Conservation (phyloP, 2,797 vertebrate species). For the Anomalospiza imberbis region DNA sequence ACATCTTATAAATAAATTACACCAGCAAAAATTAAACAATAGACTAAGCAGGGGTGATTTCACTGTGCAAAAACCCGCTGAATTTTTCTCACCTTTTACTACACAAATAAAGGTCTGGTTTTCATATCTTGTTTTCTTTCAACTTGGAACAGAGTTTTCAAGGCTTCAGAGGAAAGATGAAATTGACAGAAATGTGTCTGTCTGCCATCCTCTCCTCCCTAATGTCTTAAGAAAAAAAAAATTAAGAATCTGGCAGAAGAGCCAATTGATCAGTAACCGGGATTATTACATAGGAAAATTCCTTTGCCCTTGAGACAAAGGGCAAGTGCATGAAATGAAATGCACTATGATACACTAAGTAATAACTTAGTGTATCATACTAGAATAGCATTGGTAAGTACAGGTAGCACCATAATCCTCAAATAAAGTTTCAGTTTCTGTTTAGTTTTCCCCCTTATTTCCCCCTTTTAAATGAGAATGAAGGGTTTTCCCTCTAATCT, state of each 20-base stretch:
- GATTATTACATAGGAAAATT: background rate
- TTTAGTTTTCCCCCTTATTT: background rate
- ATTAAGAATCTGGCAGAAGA: background rate
- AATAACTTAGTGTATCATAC: background rate
- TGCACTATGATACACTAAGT: background rate
- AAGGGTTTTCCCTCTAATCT: fast-evolving
- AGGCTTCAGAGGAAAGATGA: background rate
- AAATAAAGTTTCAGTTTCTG: background rate
- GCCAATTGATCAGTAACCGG: background rate
- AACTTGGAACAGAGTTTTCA: background rate
- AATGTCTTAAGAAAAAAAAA: background rate
- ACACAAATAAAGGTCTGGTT: background rate
- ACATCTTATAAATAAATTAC: background rate
- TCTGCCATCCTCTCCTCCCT: background rate
- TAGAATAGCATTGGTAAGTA: background rate
- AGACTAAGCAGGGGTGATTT: background rate
- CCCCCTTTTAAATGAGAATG: background rate
- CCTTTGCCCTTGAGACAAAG: background rate
- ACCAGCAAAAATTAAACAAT: background rate
- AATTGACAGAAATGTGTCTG: background rate
- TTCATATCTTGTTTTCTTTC: background rate
- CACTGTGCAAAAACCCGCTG: background rate
- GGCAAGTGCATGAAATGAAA: background rate
- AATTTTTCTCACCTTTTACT: background rate
- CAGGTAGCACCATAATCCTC: background rate